Evolutionary conservation across 2,888 invertebrate species (phyloP).

Genomic region (Nemotelus nigrinus): DNA sequence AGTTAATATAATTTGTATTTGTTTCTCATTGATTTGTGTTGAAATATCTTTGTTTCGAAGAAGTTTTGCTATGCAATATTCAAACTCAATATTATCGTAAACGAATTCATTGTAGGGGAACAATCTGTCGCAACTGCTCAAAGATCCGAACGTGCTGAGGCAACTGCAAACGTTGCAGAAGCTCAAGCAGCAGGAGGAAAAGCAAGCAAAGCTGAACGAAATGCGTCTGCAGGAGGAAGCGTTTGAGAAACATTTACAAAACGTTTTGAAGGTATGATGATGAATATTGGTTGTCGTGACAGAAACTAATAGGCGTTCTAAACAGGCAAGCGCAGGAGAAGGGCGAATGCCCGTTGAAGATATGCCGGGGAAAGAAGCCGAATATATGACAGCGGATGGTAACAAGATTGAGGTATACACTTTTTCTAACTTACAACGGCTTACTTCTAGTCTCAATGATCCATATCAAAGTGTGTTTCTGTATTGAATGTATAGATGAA

Average conservation of each 20-base stretch:
- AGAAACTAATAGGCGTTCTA: neutral
- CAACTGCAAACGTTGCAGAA: slow-evolving; percentile 85
- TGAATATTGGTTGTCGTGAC: slow-evolving; percentile 11
- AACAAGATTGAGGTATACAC: slow-evolving; percentile 64
- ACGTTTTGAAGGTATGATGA: slow-evolving; percentile 73
- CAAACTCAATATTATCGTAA: neutral
- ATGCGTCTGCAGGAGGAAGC: slow-evolving; percentile 80
- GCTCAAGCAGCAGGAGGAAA: slow-evolving; percentile 71
- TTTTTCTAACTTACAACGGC: neutral
- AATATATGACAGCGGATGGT: slow-evolving; percentile 72
- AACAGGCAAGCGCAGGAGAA: no score
- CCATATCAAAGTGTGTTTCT: no score
- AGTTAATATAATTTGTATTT: neutral
- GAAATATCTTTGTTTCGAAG: slow-evolving; percentile 26
- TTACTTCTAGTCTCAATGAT: no score
- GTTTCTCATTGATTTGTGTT: neutral
- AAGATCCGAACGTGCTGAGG: slow-evolving; percentile 88
- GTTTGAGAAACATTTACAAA: slow-evolving; percentile 79
- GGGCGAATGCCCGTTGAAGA: slow-evolving; percentile 56
- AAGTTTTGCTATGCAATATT: slow-evolving; percentile 10
- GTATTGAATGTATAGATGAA: no score
- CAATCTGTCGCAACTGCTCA: slow-evolving; percentile 67
- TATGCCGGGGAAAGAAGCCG: slow-evolving; percentile 72
- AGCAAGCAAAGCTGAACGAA: slow-evolving; percentile 74
- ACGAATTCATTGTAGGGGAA: slow-evolving; percentile 58